Evolutionary conservation across 1,140 invertebrate genomes (phyloP), one percentile per base, ranked within the genome.

Genomic region (Vanessa atalanta): DNA sequence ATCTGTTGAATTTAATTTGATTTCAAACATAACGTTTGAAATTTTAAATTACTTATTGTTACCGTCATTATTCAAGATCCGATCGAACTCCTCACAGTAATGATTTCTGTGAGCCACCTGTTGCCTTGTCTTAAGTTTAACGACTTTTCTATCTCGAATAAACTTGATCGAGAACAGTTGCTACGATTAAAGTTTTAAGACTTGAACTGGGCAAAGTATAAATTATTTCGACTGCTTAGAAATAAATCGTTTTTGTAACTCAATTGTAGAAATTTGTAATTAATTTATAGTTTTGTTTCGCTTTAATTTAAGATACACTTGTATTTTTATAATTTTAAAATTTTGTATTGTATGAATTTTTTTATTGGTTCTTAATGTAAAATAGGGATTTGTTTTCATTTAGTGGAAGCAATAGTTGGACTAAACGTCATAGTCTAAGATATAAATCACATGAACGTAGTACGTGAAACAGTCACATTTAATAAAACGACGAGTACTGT

Each of bases 211-310:
- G 15, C 31, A 55, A 72, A 72, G 50, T 65, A 72, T 57, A 20
- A 68, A 68, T 57, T 60, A 60, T 20, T 47, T 55, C 26, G 15
- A 47, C 13, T 47, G 61, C 61, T 70, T 63, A 37, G 48, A 37
- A 53, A 66, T 67, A 72, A 66, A 72, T 67, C 43, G 53, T 67
- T 67, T 48, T 66, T 65, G 61, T 60, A 60, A 43, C 23, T 47
- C 31, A 60, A 61, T 64, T 71, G 43, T 20, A 14, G 12, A 43
- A 65, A 65, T 16, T 61, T 31, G 60, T 64, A 70, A 70, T 63
- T 70, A 51, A 70, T 43, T 63, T 31, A 16, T 63, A 26, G 23
- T 63, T 70, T 61, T 12, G 4, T 23, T 55, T 13, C 16, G 50
- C 11, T 23, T 55, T 67, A n/a, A 55, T 67, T 55, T 9, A 5